Percentiles rank a stretch among this genome's conserved stretches.
Evolutionary conservation across 2,888 invertebrate genomes (phyloP).

Genomic region (Cheilosia variabilis): DNA sequence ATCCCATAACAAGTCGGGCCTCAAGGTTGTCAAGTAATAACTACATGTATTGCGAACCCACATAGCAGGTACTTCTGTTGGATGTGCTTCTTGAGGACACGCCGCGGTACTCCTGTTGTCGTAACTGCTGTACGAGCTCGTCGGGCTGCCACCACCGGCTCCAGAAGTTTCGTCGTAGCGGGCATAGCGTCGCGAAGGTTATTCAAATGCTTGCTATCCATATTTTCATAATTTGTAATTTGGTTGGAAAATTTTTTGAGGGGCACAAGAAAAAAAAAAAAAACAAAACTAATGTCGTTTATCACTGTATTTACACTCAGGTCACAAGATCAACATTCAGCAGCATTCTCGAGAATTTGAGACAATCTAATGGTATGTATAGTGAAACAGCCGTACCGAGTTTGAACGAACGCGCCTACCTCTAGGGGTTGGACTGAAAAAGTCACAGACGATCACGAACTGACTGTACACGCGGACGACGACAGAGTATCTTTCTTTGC

Average conservation of each 20-base stretch:
- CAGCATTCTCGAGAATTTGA: conserved; percentile 15
- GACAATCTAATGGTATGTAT: background rate
- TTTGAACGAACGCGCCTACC: conserved; percentile 7
- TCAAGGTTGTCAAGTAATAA: conserved; percentile 71
- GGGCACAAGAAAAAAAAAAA: background rate
- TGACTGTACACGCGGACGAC: conserved; percentile 29
- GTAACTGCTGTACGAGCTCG: conserved; percentile 80
- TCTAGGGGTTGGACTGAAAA: conserved; percentile 6
- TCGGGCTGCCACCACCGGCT: conserved; percentile 56
- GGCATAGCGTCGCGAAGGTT: conserved; percentile 47
- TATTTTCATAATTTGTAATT: conserved; percentile 26
- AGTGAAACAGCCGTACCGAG: background rate
- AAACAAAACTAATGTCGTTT: background rate
- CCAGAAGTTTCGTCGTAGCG: conserved; percentile 42
- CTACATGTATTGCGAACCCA: conserved; percentile 83
- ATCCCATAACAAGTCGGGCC: conserved; percentile 44
- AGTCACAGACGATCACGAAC: conserved; percentile 23
- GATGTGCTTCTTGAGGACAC: conserved; percentile 83
- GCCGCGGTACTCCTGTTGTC: conserved; percentile 81
- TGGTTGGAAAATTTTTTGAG: background rate
- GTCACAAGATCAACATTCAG: conserved; percentile 21
- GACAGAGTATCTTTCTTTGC: conserved; percentile 62
- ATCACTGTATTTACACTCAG: conserved; percentile 36
- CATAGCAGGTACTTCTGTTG: conserved; percentile 84
- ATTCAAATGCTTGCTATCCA: conserved; percentile 53